Evolutionary conservation across 2,113 vertebrate species (phyloP).

Genomic region (Proteles cristata): DNA sequence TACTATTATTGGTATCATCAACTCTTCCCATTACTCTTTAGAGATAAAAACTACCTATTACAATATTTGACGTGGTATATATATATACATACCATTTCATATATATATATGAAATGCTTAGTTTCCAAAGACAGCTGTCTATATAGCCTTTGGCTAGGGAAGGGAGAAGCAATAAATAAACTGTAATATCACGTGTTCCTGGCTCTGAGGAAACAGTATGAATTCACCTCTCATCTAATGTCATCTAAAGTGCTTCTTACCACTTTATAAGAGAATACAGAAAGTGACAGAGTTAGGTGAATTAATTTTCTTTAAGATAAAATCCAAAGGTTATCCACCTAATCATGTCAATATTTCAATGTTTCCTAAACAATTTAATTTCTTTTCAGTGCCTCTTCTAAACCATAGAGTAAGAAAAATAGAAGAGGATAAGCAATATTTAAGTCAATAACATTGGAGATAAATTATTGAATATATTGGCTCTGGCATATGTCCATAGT

Average conservation of each 20-base stretch:
- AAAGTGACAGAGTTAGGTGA: background rate
- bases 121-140: background rate
- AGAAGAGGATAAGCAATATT: slow-evolving; percentile 5
- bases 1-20: background rate
- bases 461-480: background rate
- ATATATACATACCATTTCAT: too few relatives aligned
- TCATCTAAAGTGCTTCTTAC: background rate
- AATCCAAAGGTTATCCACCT: background rate
- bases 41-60: background rate
- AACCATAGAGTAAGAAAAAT: slow-evolving; percentile 7
- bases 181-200: background rate
- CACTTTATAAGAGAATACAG: background rate
- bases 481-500: background rate
- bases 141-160: accelerated
- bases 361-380: slow-evolving; percentile 13
- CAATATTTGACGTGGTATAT: background rate
- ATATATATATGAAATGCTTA: background rate
- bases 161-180: background rate
- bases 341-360: background rate
- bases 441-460: background rate
- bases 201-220: background rate
- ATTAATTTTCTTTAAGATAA: slow-evolving; percentile 54
- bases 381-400: background rate
- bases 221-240: background rate
- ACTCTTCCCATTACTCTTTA: background rate